Percentiles rank a stretch among this genome's conserved stretches.
phyloP scores from a whole-genome alignment of 2,113 vertebrate species.

The Actenoides hombroni region DNA sequence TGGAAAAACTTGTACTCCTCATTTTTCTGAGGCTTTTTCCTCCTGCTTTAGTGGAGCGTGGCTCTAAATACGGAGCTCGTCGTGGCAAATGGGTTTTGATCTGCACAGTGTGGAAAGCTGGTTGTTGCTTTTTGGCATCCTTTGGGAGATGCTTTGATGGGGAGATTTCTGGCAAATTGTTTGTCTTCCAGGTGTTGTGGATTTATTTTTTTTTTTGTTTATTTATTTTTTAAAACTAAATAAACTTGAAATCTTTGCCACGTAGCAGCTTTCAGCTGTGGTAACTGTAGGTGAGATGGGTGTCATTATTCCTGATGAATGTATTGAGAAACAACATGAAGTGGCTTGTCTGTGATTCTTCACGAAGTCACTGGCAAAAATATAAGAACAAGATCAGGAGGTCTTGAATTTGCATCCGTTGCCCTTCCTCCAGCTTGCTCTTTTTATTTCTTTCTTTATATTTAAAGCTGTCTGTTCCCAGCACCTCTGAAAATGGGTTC shows the following conservation, averaged over 20 bases:
- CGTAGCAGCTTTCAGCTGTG: not conserved
- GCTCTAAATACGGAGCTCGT: not conserved
- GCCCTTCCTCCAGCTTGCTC: not conserved
- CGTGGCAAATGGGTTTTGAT: not conserved
- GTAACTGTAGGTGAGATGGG: not conserved
- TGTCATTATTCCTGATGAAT: not conserved
- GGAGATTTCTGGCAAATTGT: not conserved
- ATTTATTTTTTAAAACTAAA: not conserved
- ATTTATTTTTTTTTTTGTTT: not conserved
- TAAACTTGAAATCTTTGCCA: not conserved
- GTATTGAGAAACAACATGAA: constrained; percentile 20
- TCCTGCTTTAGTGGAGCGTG: not conserved
- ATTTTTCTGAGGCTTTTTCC: not conserved
- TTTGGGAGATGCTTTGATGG: not conserved
- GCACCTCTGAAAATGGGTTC: not conserved
- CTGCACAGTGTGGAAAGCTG: not conserved
- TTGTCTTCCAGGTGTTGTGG: not conserved
- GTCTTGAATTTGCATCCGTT: not conserved
- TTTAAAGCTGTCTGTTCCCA: not conserved
- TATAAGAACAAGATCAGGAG: not conserved
- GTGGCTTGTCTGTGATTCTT: constrained; percentile 22
- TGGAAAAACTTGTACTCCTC: not conserved
- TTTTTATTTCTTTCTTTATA: not conserved
- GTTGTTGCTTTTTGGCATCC: not conserved
- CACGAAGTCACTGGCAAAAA: constrained; percentile 2